Base-by-base conservation (phyloP, 1,140 invertebrate species). In the Physella acuta region DNA sequence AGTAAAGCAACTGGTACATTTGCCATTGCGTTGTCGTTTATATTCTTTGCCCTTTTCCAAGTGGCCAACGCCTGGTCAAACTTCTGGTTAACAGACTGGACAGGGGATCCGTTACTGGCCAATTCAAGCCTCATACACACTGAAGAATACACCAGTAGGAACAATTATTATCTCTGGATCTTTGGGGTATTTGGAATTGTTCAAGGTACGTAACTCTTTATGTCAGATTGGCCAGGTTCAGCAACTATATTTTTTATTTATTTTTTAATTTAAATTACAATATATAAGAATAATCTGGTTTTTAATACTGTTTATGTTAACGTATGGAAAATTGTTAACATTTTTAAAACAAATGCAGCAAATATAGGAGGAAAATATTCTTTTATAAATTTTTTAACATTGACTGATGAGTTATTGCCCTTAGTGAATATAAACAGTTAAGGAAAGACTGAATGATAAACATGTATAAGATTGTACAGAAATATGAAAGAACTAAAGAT, bases 1-100 rank as follows among this genome's bases (percentile, higher is more conserved):
- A 86, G 95, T 71, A 90, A 88, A 80, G 93, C 93, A n/a, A 92
- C 95, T 64, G 94, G 94, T 51, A 81, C 91, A 71, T 83, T 89
- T 68, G 85, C 93, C 5, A 89, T 90, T 0, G 77, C 91, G 28
- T 81, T 71, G 0, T 73, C 75, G 8, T 11, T 82, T 3, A 5
- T 82, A 0, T 62, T 78, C 37, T 78, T 82, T 55, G 17, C 76
- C 1, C 30, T 76, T 5, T 82, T 76, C 53, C 80, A 83, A 68
- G 73, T 63, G 0, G 69, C 73, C 1, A 76, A 70, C 53, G 73
- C 82, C 3, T 73, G 53, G 36, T 75, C 78, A n/a, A 83, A 74
- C 64, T 75, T 81, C 59, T 84, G 83, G 83, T 75, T 84, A 14
- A 80, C 75, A 16, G 70, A 63, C 30, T 84, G 83, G 83, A 83